Evolutionary conservation across 2,797 vertebrate species (phyloP).

Genomic region (Podargus strigoides): DNA sequence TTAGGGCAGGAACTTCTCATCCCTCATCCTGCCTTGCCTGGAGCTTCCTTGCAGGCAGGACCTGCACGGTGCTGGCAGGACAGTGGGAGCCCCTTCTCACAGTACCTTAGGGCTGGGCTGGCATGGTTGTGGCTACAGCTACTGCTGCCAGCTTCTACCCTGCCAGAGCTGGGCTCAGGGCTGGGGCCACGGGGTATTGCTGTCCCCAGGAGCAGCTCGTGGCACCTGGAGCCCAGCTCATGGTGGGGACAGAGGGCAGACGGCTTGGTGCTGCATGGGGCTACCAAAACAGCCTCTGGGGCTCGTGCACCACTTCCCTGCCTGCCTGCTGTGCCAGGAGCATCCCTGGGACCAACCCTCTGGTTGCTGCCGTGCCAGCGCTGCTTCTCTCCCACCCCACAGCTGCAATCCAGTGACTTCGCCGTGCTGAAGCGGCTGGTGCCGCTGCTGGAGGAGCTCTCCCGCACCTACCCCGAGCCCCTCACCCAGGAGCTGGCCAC

Average conservation of each 20-base stretch:
- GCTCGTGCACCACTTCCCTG: neutral
- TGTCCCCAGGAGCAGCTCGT: fast-evolving
- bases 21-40: neutral
- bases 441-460: conserved; percentile 79
- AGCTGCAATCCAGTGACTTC: conserved; percentile 83
- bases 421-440: conserved; percentile 77
- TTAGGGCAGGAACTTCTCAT: neutral
- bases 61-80: neutral
- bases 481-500: conserved; percentile 84
- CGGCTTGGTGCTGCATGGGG: fast-evolving
- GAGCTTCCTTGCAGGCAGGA: neutral
- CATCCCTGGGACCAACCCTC: fast-evolving
- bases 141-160: neutral
- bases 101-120: neutral
- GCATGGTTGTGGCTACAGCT: fast-evolving
- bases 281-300: neutral
- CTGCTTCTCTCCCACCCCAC: neutral
- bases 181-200: fast-evolving
- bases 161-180: fast-evolving
- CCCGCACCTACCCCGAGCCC: conserved; percentile 77
- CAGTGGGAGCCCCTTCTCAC: fast-evolving
- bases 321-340: neutral
- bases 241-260: fast-evolving
- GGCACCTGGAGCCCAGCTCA: fast-evolving
- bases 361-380: fast-evolving